These are phyloP conservation scores for Chionoecetes opilio DNA, from an alignment of 1,140 invertebrate species.

Conservation along the genomic window DNA sequence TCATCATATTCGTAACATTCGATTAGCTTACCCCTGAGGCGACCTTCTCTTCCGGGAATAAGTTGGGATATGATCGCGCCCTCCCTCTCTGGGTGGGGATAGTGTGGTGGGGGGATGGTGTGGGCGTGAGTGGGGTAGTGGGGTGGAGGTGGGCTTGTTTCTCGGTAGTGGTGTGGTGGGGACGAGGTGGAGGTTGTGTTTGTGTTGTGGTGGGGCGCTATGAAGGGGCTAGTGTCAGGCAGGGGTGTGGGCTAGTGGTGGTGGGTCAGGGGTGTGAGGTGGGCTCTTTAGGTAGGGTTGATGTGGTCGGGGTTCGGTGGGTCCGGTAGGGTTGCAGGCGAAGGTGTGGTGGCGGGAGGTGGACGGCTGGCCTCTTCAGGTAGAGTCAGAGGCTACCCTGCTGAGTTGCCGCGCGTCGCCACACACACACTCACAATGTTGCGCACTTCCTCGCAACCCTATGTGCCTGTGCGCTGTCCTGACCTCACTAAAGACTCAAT, in stretches of 20 bases:
- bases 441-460: background rate
- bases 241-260: background rate
- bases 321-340: background rate
- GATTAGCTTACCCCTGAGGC: background rate
- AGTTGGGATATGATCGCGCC: too few species aligned
- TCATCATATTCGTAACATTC: background rate
- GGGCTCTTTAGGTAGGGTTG: background rate
- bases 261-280: background rate
- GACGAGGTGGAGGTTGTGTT: constrained; percentile 17
- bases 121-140: background rate
- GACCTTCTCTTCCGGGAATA: background rate
- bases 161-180: background rate
- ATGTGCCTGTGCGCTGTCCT: background rate
- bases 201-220: background rate
- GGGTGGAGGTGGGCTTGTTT: background rate
- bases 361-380: constrained; percentile 12
- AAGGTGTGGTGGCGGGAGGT: constrained; percentile 23
- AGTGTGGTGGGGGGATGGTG: background rate
- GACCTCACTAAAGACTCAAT: background rate
- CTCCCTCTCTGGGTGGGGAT: background rate
- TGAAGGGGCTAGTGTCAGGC: too few species aligned
- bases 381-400: constrained; percentile 48
- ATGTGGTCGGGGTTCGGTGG: background rate
- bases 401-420: constrained; percentile 31
- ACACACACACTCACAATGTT: background rate